phyloP scores from a whole-genome alignment of 2,888 invertebrate genomes.

The Noctua comes region DNA sequence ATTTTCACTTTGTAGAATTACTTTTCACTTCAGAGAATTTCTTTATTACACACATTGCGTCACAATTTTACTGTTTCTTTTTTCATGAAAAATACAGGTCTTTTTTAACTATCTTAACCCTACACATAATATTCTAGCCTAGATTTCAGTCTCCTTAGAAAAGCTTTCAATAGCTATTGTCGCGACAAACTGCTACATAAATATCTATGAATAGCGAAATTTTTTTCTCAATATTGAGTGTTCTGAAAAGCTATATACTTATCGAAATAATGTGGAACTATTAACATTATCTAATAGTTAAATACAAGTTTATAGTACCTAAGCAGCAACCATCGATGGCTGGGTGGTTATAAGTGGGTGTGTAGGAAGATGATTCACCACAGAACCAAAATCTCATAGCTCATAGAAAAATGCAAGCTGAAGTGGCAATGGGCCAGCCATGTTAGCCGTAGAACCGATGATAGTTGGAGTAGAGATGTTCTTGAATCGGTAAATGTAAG shows the following conservation, averaged over 20 bases:
- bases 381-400: background rate
- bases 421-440: background rate
- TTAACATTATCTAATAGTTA: background rate
- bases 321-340: background rate
- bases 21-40: background rate
- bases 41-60: background rate
- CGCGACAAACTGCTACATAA: background rate
- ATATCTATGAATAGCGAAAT: too few species aligned
- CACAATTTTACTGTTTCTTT: background rate
- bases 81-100: background rate
- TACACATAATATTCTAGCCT: background rate
- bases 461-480: background rate
- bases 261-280: background rate
- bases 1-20: constrained; percentile 1
- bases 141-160: background rate
- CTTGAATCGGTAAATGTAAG: background rate
- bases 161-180: constrained; percentile 5
- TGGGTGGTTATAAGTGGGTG: background rate
- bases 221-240: background rate
- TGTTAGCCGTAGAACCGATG: background rate
- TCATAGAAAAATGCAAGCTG: background rate
- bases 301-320: background rate
- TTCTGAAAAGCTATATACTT: background rate
- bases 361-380: background rate
- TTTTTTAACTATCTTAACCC: background rate